These are phyloP conservation scores for Noctuana brunneofusca DNA, from an alignment of 2,888 invertebrate species.

Conservation along the genomic window DNA sequence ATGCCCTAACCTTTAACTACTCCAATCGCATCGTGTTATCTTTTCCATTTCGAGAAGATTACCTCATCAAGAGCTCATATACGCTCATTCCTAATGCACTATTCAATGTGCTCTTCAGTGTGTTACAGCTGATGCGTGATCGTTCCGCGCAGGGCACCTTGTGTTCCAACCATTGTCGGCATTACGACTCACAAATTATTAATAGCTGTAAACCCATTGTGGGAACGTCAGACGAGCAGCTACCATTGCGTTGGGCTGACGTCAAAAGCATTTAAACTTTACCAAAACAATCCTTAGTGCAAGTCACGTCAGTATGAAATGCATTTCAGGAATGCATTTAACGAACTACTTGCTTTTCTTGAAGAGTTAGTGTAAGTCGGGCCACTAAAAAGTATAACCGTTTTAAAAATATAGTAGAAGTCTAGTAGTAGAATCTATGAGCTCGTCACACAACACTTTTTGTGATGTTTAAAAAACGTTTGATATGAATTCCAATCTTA, in stretches of 20 bases:
- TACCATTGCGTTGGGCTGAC: slow-evolving; percentile 22
- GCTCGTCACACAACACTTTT: too few species aligned
- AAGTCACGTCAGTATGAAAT: slow-evolving; percentile 19
- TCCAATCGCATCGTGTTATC: slow-evolving; percentile 7
- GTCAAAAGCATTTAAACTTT: slow-evolving; percentile 30
- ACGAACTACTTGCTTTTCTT: background rate
- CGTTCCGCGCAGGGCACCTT: slow-evolving; percentile 25
- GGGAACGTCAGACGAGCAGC: slow-evolving; percentile 27
- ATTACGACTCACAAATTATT: slow-evolving; percentile 32
- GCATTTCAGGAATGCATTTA: slow-evolving; percentile 3
- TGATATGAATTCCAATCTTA: too few species aligned
- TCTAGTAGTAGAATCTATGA: too few species aligned
- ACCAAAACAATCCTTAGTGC: slow-evolving; percentile 27
- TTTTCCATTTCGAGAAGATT: slow-evolving; percentile 17
- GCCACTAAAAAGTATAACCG: background rate
- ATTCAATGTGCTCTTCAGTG: slow-evolving; percentile 16
- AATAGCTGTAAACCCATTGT: slow-evolving; percentile 31
- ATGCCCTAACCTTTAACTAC: background rate
- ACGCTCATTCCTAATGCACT: slow-evolving; percentile 21
- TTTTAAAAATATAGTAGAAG: too few species aligned
- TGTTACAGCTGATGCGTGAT: slow-evolving; percentile 25
- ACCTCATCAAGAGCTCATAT: slow-evolving; percentile 24
- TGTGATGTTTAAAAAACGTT: too few species aligned
- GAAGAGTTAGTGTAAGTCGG: background rate
- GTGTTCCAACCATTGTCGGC: slow-evolving; percentile 31